Conservation (phyloP, 2,797 vertebrate genomes). For the Tenualosa thibaudeaui region DNA sequence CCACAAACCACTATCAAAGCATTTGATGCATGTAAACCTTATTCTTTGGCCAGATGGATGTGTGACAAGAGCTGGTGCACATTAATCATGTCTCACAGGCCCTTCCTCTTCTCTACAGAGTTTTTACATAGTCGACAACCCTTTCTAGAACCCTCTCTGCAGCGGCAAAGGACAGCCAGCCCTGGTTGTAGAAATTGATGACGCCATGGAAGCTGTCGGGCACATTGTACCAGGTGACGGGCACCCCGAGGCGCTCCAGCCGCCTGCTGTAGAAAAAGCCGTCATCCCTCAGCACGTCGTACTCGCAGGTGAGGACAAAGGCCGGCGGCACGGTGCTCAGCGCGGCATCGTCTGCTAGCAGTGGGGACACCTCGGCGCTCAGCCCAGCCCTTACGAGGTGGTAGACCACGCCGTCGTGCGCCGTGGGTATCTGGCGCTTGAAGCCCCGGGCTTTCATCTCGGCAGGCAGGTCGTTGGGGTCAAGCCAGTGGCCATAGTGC, state of each 20-base stretch:
- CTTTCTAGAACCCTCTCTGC: slow-evolving; percentile 62
- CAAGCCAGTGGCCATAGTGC: slow-evolving; percentile 75
- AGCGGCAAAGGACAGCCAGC: slow-evolving; percentile 61
- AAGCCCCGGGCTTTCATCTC: slow-evolving; percentile 72
- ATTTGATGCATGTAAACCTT: not conserved
- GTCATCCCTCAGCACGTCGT: slow-evolving; percentile 80
- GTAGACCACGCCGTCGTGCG: slow-evolving; percentile 65
- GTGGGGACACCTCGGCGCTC: slow-evolving; percentile 67
- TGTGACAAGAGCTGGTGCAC: not conserved
- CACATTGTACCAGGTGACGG: slow-evolving; percentile 80
- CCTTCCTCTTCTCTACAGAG: slow-evolving; percentile 49
- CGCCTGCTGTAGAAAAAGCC: slow-evolving; percentile 83
- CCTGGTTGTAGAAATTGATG: slow-evolving; percentile 58
- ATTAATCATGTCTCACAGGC: not conserved
- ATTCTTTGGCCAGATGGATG: not conserved
- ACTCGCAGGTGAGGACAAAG: slow-evolving; percentile 84
- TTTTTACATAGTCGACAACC: slow-evolving; percentile 70
- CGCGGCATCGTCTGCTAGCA: slow-evolving; percentile 75
- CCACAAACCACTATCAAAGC: not conserved
- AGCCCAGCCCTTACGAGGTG: slow-evolving; percentile 40
- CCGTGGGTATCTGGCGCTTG: not conserved
- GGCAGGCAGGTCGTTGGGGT: slow-evolving; percentile 71
- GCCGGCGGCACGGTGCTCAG: slow-evolving; percentile 71
- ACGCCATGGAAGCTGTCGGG: slow-evolving; percentile 80
- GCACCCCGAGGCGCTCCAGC: slow-evolving; percentile 74